A percentile compares a stretch with the other conserved stretches of the same genome.
phyloP scores from a whole-genome alignment of 2,888 invertebrate species.

The Xylota sylvarum region DNA sequence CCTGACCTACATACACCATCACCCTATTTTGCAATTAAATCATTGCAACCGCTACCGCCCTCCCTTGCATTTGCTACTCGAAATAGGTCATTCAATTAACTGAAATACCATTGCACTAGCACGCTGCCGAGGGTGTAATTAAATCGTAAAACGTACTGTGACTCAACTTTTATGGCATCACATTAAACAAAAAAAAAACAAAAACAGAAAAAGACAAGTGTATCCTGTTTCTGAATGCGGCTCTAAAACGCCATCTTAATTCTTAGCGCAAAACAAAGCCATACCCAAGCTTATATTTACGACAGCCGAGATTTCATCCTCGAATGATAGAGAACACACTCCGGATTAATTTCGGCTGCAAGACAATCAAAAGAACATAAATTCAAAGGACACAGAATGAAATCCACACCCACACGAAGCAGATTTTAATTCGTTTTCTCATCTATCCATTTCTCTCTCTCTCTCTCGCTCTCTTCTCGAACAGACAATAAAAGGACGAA shows the following conservation, averaged over 20 bases:
- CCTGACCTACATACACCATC: neutral
- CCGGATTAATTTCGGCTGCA: conserved; percentile 51
- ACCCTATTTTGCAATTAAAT: conserved; percentile 44
- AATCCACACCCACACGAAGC: conserved; percentile 8
- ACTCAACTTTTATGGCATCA: conserved; percentile 51
- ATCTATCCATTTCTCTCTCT: neutral
- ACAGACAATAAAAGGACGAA: conserved; percentile 85
- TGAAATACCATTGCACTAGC: conserved; percentile 31
- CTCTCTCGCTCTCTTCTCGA: neutral
- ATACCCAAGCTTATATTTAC: conserved; percentile 51
- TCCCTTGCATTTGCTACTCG: conserved; percentile 6
- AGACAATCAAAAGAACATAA: conserved; percentile 68
- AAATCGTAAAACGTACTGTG: conserved; percentile 41
- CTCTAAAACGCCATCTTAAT: conserved; percentile 55
- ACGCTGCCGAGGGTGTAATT: conserved; percentile 32
- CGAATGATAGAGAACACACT: conserved; percentile 42
- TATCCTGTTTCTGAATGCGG: conserved; percentile 13
- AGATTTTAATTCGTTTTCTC: conserved; percentile 41
- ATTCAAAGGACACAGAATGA: conserved; percentile 37
- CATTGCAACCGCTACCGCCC: conserved; percentile 16
- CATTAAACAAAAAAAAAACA: conserved; percentile 42
- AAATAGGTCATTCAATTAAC: conserved; percentile 57
- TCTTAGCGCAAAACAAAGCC: conserved; percentile 26
- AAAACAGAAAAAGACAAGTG: neutral
- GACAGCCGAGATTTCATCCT: conserved; percentile 50